Base-by-base conservation (phyloP, 2,113 vertebrate species). In the Columbina picui region DNA sequence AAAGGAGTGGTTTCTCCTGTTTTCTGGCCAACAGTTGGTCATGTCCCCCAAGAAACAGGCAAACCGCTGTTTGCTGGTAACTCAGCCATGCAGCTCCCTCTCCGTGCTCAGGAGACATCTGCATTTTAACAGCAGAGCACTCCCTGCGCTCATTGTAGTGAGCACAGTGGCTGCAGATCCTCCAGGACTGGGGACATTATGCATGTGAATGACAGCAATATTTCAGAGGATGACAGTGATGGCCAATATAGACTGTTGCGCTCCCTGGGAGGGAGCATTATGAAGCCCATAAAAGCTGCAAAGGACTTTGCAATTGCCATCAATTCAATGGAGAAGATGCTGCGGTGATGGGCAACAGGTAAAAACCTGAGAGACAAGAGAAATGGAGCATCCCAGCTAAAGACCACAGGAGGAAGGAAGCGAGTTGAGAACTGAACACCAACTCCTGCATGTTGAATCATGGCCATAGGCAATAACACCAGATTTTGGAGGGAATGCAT, bases 161-260 rank as follows among this genome's bases (percentile, higher is more conserved):
- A 93, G 89, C 77, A 82, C 14, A 3, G 80, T 65, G 39, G 80
- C 29, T 92, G 87, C 67, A 68, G 93, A 61, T 76, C 95, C 95
- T 45, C 49, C 79, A 94, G 94, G 91, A 84, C 1, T 17, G 60
- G 61, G 87, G 36, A 89, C 45, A 17, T 94, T 69, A 38, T 19
- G 0, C 17, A 26, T 21, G 84, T 84, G 95, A 96, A 97, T 89
- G 93, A 87, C 95, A 94, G 89, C 91, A 79, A 9, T 95, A 93
- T 93, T 91, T 97, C 96, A 94, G 61, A 79, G 89, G 36, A 36
- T 94, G 96, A 87, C 96, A 95, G 13, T 64, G 87, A 97, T 65
- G 76, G 94, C 86, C 89, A 94, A 89, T 92, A 94, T 10, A 96
- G 84, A 91, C 87, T 82, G 73, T 5, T 56, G 84, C 91, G 93